These are phyloP conservation scores for Lasius platythorax DNA, from an alignment of 2,888 invertebrate genomes.

Conservation along the genomic window DNA sequence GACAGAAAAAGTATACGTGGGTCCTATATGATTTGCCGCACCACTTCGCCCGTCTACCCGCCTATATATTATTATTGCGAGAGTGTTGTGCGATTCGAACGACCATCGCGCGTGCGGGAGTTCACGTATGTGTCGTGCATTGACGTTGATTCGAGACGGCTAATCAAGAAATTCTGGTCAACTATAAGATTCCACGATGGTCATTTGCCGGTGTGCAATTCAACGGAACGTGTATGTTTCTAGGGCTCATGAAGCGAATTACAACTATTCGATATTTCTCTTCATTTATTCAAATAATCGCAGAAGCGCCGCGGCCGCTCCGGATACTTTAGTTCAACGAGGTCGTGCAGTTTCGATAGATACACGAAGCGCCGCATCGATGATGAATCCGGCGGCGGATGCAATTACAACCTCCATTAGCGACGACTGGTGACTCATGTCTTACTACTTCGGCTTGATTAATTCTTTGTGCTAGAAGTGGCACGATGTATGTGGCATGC, in stretches of 20 bases:
- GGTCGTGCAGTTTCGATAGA: slow-evolving; percentile 35
- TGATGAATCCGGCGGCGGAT: slow-evolving; percentile 36
- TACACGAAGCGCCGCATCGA: background rate
- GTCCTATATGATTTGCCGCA: slow-evolving; percentile 72
- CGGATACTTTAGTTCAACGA: slow-evolving; percentile 30
- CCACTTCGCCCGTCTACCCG: slow-evolving; percentile 59
- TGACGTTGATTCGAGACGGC: slow-evolving; percentile 27
- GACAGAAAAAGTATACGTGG: slow-evolving; percentile 39
- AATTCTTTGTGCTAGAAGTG: slow-evolving; percentile 35
- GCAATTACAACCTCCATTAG: slow-evolving; percentile 47
- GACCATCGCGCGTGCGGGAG: slow-evolving; percentile 12
- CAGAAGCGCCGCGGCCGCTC: slow-evolving; percentile 15
- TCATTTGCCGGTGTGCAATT: background rate
- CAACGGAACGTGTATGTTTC: slow-evolving; percentile 15
- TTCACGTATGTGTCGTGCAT: background rate
- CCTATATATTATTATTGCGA: slow-evolving; percentile 51
- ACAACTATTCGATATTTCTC: slow-evolving; percentile 14
- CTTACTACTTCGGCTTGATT: slow-evolving; percentile 36
- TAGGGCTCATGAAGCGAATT: slow-evolving; percentile 9
- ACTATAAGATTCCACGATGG: slow-evolving; percentile 6
- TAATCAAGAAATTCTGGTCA: slow-evolving; percentile 34
- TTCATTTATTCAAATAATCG: slow-evolving; percentile 38
- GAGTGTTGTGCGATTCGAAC: slow-evolving; percentile 45
- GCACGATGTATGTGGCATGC: slow-evolving; percentile 27
- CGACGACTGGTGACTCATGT: slow-evolving; percentile 42